Evolutionary conservation across 2,888 invertebrate genomes (phyloP), one percentile per base, ranked within the genome.

Genomic region (Pilophorus perplexus): DNA sequence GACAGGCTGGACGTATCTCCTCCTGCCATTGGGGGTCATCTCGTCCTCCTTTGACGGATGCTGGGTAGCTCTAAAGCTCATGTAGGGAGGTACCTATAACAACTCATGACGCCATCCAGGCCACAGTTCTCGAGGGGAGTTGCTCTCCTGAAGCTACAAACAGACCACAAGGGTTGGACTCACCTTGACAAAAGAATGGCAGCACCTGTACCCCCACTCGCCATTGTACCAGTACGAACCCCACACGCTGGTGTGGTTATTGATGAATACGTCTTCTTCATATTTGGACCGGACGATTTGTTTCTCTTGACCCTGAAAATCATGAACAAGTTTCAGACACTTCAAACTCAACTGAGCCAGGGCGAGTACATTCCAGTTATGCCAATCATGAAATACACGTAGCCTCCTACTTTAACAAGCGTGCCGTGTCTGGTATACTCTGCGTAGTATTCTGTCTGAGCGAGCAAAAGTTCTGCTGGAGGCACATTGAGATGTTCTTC

Each of bases 141-240:
- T n/a, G n/a, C n/a, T n/a, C n/a, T n/a, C n/a, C n/a, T n/a, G n/a
- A n/a, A n/a, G n/a, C n/a, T n/a, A n/a, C n/a, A n/a, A n/a, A n/a
- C n/a, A n/a, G n/a, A n/a, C n/a, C n/a, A n/a, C n/a, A n/a, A n/a
- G n/a, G n/a, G n/a, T n/a, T n/a, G n/a, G n/a, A n/a, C n/a, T n/a
- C n/a, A 84, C 84, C 81, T 89, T 89, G 6, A 98, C 84, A 70
- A 89, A 87, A 0, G 93, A 93, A 76, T 94, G 88, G 77, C 99
- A 99, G 75, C 99, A 99, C 75, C 89, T 89, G 79, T 87, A 99
- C 0, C 98, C 99, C 99, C 99, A 99, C 68, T 85, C 83, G 0
- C 94, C 95, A 57, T 86, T 86, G 72, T 83, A 83, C 97, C 98
- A 99, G 77, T 83, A 96, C 0, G 97, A 97, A 2, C 99, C 99